phyloP scores from a whole-genome alignment of 2,113 vertebrate genomes.

The Tachysurus vachellii region DNA sequence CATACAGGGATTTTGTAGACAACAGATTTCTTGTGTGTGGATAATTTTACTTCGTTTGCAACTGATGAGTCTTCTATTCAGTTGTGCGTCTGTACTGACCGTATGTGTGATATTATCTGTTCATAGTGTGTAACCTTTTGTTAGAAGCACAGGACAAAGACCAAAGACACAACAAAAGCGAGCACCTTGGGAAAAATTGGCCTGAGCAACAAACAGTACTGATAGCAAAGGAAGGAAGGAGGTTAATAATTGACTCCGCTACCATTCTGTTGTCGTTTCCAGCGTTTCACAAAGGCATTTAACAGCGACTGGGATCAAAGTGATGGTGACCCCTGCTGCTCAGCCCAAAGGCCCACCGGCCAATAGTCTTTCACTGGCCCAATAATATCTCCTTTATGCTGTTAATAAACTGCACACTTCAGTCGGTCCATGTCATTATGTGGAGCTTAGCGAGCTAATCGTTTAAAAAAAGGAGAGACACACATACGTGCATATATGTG shows the following conservation, averaged over 20 bases:
- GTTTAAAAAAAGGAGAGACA: constrained; percentile 85
- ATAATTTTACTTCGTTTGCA: too few species aligned
- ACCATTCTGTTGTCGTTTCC: constrained; percentile 76
- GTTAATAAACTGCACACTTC: constrained; percentile 90
- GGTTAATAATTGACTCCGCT: constrained; percentile 85
- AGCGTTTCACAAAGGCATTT: constrained; percentile 87
- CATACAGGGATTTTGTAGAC: too few species aligned
- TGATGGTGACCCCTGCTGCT: constrained; percentile 78
- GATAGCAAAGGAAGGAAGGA: constrained; percentile 60
- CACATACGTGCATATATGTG: constrained; percentile 33
- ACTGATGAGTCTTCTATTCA: background rate
- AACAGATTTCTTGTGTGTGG: too few species aligned
- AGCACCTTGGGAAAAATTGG: constrained; percentile 12
- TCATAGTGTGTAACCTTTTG: background rate
- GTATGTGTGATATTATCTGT: background rate
- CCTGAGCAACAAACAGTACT: constrained; percentile 68
- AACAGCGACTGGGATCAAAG: constrained; percentile 90
- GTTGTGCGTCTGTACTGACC: background rate
- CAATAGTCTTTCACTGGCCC: constrained; percentile 79
- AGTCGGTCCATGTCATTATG: constrained; percentile 88
- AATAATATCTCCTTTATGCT: constrained; percentile 92
- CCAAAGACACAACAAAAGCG: constrained; percentile 1
- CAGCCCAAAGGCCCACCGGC: constrained; percentile 81
- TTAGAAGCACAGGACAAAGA: constrained; percentile 1
- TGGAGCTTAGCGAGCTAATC: constrained; percentile 88